Evolutionary conservation across 2,888 invertebrate species (phyloP).

Genomic region (Pinctada fucata): DNA sequence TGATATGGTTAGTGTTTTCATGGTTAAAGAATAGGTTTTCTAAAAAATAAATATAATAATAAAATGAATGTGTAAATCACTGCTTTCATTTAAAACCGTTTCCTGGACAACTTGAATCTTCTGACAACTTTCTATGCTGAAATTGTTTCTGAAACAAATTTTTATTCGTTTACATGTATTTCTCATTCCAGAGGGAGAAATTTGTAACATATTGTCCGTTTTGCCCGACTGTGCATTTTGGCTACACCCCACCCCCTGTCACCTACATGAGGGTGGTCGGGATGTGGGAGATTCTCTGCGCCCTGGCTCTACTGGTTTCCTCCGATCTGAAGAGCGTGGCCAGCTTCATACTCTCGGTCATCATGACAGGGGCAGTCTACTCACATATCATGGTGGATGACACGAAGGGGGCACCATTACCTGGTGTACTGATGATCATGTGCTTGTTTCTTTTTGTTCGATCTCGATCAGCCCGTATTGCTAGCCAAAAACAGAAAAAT

Average conservation of each 20-base stretch:
- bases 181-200: neutral
- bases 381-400: conserved; percentile 5
- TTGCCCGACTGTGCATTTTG: conserved; percentile 4
- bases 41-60: too few species aligned
- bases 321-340: conserved; percentile 6
- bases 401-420: neutral
- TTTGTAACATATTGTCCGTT: neutral
- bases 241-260: conserved; percentile 7
- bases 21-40: neutral
- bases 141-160: too few species aligned
- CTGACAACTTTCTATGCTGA: neutral
- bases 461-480: neutral
- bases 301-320: conserved; percentile 2
- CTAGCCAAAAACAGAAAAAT: too few species aligned
- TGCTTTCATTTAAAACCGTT: too few species aligned
- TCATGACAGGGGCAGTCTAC: neutral
- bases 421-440: neutral
- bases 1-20: neutral
- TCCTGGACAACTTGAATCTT: neutral
- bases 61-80: too few species aligned
- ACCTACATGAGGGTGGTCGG: conserved; percentile 7
- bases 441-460: conserved; percentile 8
- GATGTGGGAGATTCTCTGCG: conserved; percentile 3
- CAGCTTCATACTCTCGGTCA: conserved; percentile 4
- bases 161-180: neutral